phyloP scores from a whole-genome alignment of 2,113 vertebrate genomes.

The Osmerus eperlanus region DNA sequence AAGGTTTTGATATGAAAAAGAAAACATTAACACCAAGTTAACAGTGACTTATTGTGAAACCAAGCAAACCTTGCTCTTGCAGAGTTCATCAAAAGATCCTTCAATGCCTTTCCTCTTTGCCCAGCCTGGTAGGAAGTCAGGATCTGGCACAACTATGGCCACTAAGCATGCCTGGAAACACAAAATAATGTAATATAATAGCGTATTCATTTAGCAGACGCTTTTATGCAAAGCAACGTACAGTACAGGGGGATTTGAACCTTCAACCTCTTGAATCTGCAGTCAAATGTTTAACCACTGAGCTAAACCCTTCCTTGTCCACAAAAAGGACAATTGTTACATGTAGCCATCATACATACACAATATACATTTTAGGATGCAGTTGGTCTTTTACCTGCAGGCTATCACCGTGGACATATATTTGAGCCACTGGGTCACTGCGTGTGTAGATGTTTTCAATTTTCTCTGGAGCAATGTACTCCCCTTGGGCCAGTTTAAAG shows the following conservation, averaged over 20 bases:
- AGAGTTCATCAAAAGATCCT: conserved; percentile 84
- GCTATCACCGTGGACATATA: conserved; percentile 94
- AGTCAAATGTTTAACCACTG: too few relatives aligned
- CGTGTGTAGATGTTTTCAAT: conserved; percentile 88
- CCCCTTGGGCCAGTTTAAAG: conserved; percentile 97
- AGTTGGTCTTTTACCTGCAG: conserved; percentile 77
- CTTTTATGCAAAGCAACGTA: too few relatives aligned
- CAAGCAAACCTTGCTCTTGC: conserved; percentile 79
- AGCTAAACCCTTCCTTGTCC: too few relatives aligned
- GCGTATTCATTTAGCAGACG: too few relatives aligned
- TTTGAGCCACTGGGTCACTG: conserved; percentile 85
- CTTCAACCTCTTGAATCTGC: too few relatives aligned
- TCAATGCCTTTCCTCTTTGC: conserved; percentile 80
- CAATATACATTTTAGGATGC: too few relatives aligned
- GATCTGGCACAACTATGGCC: conserved; percentile 87
- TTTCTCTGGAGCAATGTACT: conserved; percentile 98
- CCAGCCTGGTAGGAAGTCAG: conserved; percentile 80
- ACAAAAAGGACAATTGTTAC: too few relatives aligned
- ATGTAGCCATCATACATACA: too few relatives aligned
- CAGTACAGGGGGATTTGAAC: too few relatives aligned
- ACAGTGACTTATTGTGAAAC: not conserved
- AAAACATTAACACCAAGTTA: too few relatives aligned
- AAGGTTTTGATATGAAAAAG: conserved; percentile 2
- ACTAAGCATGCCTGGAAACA: conserved; percentile 84
- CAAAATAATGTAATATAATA: not conserved